Percentiles rank a stretch among this genome's conserved stretches.
Evolutionary conservation across 2,888 invertebrate genomes (phyloP).

Genomic region (Orthosia incerta): DNA sequence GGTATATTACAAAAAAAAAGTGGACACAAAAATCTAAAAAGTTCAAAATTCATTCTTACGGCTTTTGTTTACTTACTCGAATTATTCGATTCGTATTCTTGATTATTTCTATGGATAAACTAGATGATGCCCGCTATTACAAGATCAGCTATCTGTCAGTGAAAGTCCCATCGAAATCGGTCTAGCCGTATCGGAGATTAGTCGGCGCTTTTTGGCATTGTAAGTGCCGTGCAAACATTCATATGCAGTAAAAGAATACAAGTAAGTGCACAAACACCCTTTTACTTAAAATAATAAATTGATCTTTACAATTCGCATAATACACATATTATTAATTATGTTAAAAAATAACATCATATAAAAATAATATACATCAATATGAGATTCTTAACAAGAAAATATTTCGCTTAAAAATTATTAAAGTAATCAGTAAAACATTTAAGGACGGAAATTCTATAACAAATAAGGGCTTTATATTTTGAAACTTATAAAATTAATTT

Average conservation of each 20-base stretch:
- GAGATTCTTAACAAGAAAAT: slow-evolving; percentile 55
- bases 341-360: slow-evolving; percentile 39
- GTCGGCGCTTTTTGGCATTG: no score
- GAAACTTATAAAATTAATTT: slow-evolving; percentile 23
- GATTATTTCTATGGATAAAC: no score
- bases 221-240: no score
- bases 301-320: slow-evolving; percentile 8
- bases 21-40: background rate
- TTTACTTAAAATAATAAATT: slow-evolving; percentile 13
- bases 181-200: no score
- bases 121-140: no score
- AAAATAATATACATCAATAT: slow-evolving; percentile 42
- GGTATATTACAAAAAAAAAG: slow-evolving; percentile 14
- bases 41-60: background rate
- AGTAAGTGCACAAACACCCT: background rate
- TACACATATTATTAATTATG: slow-evolving; percentile 11
- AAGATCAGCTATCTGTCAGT: no score
- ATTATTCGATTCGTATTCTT: no score
- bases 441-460: slow-evolving; percentile 70
- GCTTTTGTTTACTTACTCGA: no score
- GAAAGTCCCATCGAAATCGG: no score
- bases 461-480: slow-evolving; percentile 75
- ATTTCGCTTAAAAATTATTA: slow-evolving; percentile 44
- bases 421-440: slow-evolving; percentile 52
- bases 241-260: no score